Conservation (phyloP, 2,113 vertebrate genomes). For the Eclectus roratus region DNA sequence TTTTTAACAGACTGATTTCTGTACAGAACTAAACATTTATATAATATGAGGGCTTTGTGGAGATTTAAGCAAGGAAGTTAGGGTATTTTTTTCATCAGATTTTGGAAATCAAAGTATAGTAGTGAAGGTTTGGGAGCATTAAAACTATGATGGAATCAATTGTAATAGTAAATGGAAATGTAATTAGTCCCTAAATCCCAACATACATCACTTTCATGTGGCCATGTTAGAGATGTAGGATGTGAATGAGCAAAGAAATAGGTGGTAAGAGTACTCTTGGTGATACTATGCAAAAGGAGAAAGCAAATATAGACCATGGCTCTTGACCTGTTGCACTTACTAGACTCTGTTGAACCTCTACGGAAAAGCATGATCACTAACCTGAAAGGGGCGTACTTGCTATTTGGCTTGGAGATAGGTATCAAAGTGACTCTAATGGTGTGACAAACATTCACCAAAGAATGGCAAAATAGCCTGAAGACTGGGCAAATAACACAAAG, state of each 20-base stretch:
- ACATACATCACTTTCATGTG: background rate
- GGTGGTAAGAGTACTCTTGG: background rate
- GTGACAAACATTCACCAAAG: background rate
- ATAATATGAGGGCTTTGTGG: background rate
- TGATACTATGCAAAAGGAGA: background rate
- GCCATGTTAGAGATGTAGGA: background rate
- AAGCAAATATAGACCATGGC: background rate
- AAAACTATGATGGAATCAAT: background rate
- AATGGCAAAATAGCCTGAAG: background rate
- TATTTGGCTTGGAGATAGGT: background rate
- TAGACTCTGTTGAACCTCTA: background rate
- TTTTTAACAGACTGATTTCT: background rate
- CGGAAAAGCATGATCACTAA: background rate
- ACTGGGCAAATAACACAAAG: background rate
- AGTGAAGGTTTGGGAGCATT: background rate
- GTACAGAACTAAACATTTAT: background rate
- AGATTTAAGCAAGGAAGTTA: background rate
- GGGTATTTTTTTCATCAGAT: background rate
- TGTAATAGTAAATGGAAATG: background rate
- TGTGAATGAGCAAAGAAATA: background rate
- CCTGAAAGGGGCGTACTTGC: background rate
- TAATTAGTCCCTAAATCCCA: slow-evolving; percentile 8
- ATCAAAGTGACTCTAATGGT: background rate
- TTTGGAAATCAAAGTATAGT: background rate
- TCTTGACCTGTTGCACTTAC: background rate